Conservation (phyloP, 2,888 invertebrate species). For the Synanthedon tipuliformis region DNA sequence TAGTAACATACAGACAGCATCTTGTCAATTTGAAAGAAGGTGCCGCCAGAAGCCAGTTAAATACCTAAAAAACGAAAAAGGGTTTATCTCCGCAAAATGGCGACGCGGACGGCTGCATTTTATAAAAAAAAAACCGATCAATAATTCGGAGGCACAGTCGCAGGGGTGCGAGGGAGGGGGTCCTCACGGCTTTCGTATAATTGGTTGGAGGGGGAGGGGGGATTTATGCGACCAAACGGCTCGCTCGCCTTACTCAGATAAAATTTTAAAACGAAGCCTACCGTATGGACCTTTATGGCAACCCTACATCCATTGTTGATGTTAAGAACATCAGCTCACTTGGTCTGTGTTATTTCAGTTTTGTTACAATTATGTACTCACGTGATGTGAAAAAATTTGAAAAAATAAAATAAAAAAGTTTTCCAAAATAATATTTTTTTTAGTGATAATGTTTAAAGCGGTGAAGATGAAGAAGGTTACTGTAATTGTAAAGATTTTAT, state of each 20-base stretch:
- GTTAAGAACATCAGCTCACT: too few relatives aligned
- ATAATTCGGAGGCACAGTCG: constrained; percentile 39
- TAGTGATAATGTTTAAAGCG: too few relatives aligned
- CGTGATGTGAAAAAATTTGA: too few relatives aligned
- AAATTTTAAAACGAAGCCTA: constrained; percentile 19
- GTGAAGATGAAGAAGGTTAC: too few relatives aligned
- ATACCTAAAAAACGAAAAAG: constrained; percentile 36
- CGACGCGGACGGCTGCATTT: constrained; percentile 36
- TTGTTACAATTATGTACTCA: too few relatives aligned
- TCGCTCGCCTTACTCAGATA: constrained; percentile 21
- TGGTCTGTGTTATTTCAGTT: too few relatives aligned
- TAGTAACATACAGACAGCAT: too few relatives aligned
- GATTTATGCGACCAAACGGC: constrained; percentile 41
- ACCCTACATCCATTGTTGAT: background rate
- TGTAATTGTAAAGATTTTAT: too few relatives aligned
- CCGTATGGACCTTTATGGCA: constrained; percentile 10
- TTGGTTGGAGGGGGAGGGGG: constrained; percentile 33
- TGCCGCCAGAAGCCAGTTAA: background rate
- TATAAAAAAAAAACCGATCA: constrained; percentile 53
- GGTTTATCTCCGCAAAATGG: constrained; percentile 49
- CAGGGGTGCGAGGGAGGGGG: constrained; percentile 23
- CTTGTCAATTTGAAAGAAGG: too few relatives aligned
- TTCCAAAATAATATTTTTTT: too few relatives aligned
- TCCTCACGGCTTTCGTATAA: constrained; percentile 37
- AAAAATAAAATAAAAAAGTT: too few relatives aligned